Evolutionary conservation across 2,888 invertebrate species (phyloP), one percentile per base, ranked within the genome.

Genomic region (Cataglyphis albicans): DNA sequence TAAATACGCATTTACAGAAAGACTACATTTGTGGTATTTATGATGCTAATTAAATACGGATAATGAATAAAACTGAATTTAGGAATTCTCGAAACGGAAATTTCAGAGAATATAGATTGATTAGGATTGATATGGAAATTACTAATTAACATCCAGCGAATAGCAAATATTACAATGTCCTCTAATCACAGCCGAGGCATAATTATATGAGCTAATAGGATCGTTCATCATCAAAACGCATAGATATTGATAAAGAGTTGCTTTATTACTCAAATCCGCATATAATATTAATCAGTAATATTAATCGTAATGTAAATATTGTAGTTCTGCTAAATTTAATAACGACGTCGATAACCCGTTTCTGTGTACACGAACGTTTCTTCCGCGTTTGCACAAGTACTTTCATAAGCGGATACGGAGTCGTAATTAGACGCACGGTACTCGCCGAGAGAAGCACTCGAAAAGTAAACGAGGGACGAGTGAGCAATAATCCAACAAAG

Each of bases 381-480:
- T 44, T 70, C 70, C 70, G 70, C 61, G 78, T 78, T 78, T 78
- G 78, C 21, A 44, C 59, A 78, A 78, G 78, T 78, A 78, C 70
- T 78, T 78, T 32, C 70, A 70, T 78, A 78, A 68, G 78, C 78
- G 78, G 70, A 78, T 78, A 78, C 78, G 59, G 70, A 78, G 78
- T 70, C 78, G 78, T 78, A 78, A 78, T 78, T 78, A 78, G 78
- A 78, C 78, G 78, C 70, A 44, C 32, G 44, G 70, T 59, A 59
- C 78, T 78, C 59, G 44, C 21, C 44, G 59, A 59, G 78, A 76
- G 59, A 32, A 78, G 59, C 59, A 78, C 78, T 78, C 78, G 78
- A 78, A 78, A 78, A 78, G 78, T 78, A 78, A 78, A 70, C 78
- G 78, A 78, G 68, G 76, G 44, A 78, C 70, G 78, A 78, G 78